A percentile compares a stretch with the other conserved stretches of the same genome.
Evolutionary conservation across 2,113 vertebrate species (phyloP).

Genomic region (Xyliphius kryptos): DNA sequence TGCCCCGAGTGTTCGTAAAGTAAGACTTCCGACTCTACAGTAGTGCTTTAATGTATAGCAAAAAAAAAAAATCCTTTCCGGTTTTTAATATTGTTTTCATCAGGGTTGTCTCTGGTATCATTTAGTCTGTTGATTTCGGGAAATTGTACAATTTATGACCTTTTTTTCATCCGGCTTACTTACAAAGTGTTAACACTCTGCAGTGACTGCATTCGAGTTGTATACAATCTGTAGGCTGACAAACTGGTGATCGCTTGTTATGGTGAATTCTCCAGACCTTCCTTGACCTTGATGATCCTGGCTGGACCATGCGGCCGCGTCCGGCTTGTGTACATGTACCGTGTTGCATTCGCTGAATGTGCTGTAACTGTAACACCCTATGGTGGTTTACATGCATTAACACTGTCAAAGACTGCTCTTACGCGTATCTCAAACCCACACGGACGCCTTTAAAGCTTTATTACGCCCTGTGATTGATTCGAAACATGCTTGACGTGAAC

Average conservation of each 20-base stretch:
- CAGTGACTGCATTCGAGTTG: slow-evolving; percentile 9
- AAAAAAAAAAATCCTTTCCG: slow-evolving; percentile 9
- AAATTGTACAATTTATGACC: slow-evolving; percentile 20
- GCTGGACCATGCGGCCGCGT: slow-evolving; percentile 14
- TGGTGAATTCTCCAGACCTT: slow-evolving; percentile 17
- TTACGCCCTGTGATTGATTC: slow-evolving; percentile 2
- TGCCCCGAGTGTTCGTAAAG: slow-evolving; percentile 29
- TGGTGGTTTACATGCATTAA: slow-evolving; percentile 32
- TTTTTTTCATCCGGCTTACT: too few species aligned
- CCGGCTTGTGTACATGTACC: slow-evolving; percentile 8
- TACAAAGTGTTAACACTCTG: too few species aligned
- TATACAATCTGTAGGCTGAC: slow-evolving; percentile 24
- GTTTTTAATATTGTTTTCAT: slow-evolving; percentile 14
- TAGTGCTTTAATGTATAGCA: slow-evolving; percentile 22
- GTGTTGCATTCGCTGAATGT: slow-evolving; percentile 38
- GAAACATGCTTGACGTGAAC: too few species aligned
- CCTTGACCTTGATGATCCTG: not conserved
- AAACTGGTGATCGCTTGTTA: slow-evolving; percentile 6
- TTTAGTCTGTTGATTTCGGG: slow-evolving; percentile 7
- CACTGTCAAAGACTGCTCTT: slow-evolving; percentile 23
- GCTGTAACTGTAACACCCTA: slow-evolving; percentile 28
- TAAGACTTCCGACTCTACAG: slow-evolving; percentile 18
- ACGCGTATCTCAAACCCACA: slow-evolving; percentile 14
- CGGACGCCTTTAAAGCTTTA: slow-evolving; percentile 14
- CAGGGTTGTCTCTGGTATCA: slow-evolving; percentile 20